These are phyloP conservation scores for Sinopyrophorus schimmeli DNA, from an alignment of 2,888 invertebrate genomes.

Conservation along the genomic window DNA sequence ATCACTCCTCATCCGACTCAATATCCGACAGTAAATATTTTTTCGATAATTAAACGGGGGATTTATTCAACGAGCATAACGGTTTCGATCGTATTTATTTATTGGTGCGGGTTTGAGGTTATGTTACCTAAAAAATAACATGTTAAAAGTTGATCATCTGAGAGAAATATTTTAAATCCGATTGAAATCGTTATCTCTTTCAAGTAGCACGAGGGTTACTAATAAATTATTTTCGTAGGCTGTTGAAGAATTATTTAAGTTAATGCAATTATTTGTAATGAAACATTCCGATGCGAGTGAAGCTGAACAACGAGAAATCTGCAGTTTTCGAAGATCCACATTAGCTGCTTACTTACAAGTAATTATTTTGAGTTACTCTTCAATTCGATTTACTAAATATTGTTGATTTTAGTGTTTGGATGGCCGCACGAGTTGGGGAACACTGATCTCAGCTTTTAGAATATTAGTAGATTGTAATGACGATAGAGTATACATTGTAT, in stretches of 20 bases:
- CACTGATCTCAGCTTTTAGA: slow-evolving; percentile 87
- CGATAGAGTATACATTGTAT: slow-evolving; percentile 86
- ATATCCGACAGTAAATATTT: slow-evolving; percentile 70
- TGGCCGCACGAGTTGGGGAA: slow-evolving; percentile 90
- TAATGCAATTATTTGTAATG: slow-evolving; percentile 88
- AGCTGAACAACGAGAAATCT: slow-evolving; percentile 80
- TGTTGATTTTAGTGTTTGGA: slow-evolving; percentile 74
- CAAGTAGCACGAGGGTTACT: no score
- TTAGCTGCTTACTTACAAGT: slow-evolving; percentile 85
- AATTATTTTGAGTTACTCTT: slow-evolving; percentile 32
- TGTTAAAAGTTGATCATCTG: no score
- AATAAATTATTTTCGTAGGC: slow-evolving; percentile 60
- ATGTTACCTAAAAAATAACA: no score
- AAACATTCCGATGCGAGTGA: slow-evolving; percentile 77
- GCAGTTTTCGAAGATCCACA: slow-evolving; percentile 80
- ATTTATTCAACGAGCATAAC: slow-evolving; percentile 1
- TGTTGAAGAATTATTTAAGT: slow-evolving; percentile 87
- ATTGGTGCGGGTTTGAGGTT: no score
- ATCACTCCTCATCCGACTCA: slow-evolving; percentile 95
- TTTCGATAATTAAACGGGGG: neutral
- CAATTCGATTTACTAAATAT: slow-evolving; percentile 16
- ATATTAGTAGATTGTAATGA: slow-evolving; percentile 88
- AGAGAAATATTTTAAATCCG: no score
- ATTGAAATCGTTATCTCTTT: no score
- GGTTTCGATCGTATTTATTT: neutral